Base-by-base conservation (phyloP, 1,140 invertebrate genomes). In the Drusus annulatus region DNA sequence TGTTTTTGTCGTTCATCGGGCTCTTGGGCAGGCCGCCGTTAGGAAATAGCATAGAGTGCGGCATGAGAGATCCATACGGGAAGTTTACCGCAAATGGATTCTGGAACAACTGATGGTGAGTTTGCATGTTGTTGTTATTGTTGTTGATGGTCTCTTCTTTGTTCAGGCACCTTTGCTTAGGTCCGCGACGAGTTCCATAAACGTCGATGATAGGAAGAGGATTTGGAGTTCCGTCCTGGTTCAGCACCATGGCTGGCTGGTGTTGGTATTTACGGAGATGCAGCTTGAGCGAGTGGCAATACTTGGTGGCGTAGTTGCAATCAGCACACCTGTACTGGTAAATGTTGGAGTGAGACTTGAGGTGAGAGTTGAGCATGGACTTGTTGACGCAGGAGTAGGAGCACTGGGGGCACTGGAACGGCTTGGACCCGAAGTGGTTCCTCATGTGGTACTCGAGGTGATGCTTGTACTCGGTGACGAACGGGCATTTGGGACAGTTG, bases 401-500 rank as follows among this genome's bases (percentile, higher is more conserved):
- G 88, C 97, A 99, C 84, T 98, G 95, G 68, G 92, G 90, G 87
- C 99, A 99, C 86, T 98, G 97, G 90, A 97, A 99, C 0, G 98
- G 98, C 85, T 99, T 99, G 0, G 95, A 96, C 7, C 97, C 97
- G 84, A 95, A 93, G 87, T 99, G 99, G 86, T 99, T 99, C 7
- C 97, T 91, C 84, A 99, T 91, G 87, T 99, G 99, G 85, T 99
- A 99, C 85, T 99, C 98, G 15, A 99, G 88, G 85, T 99, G 99
- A 87, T 99, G 99, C 85, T 99, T 99, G 89, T 98, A 98, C 86
- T 99, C 98, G 0, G 99, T 99, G 0, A 99, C 97, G 86, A 99
- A 99, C 0, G 96, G 95, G 86, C 99, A 99, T 84, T 95, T 93
- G 0, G 95, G 94, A 84, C 99, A 99, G 36, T 93, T 93, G 1